Base-by-base conservation (phyloP, 2,888 invertebrate species). In the Autographa gamma region DNA sequence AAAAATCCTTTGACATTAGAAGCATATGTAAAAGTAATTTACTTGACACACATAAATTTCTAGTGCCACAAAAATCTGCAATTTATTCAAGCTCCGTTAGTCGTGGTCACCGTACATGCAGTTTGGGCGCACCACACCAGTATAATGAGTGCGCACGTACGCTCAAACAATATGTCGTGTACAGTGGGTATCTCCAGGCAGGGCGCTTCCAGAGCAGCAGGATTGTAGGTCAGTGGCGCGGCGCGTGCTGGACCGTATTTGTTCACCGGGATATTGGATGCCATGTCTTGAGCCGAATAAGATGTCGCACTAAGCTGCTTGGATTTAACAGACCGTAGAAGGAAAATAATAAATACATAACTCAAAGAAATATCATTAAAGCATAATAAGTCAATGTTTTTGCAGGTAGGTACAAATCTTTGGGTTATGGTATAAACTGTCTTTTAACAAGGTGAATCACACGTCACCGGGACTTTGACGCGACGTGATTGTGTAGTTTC, bases 51-150 rank as follows among this genome's bases (percentile, higher is more conserved):
- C n/a, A 48, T 48, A 4, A 9, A 41, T 41, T n/a, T 31, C 16
- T 16, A 19, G 31, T n/a, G 19, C 34, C 8, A 34, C 7, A 8
- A 34, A 8, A 34, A 34, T 34, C 34, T 34, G 34, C 34, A 34
- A 34, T 34, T 3, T 34, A 34, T 38, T 9, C 11, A 11, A 1
- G 2, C 9, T n/a, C 19, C 8, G 5, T 4, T 14, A 5, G 2
- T 41, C 34, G 9, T 82, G 74, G 75, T 76, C 71, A 79, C 82
- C 63, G 52, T 71, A 68, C 59, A 16, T 73, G 68, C 73, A 77
- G 79, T 79, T 74, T 77, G 71, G 73, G 71, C 25, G 71, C 72
- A 69, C 43, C 71, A 60, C 61, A 68, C 73, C 67, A 25, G 62
- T 66, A 65, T 71, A 71, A 67, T 61, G 56, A 56, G 56, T 38